These are phyloP conservation scores for Caenorhabditis elegans DNA, from an alignment of 1,140 invertebrate species.

Conservation along the genomic window WBcel235 BX284606.5:6395001-6395500, in stretches of 20 bases:
- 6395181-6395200: not conserved
- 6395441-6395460: too few species aligned
- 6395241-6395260: not conserved
- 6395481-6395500: too few species aligned
- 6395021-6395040: conserved; percentile 16
- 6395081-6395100: conserved; percentile 8
- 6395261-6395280: not conserved
- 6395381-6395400: not conserved
- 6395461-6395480: too few species aligned
- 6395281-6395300: not conserved
- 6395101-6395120: conserved; percentile 28
- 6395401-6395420: not conserved
- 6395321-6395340: too few species aligned
- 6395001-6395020: not conserved
- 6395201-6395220: not conserved
- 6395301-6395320: not conserved
- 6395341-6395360: conserved; percentile 3
- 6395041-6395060: conserved; percentile 4
- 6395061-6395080: conserved; percentile 28
- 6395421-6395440: too few species aligned
- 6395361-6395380: not conserved
- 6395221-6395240: not conserved
- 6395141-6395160: not conserved
- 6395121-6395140: conserved; percentile 20
- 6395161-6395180: not conserved